phyloP scores from a whole-genome alignment of 2,113 vertebrate genomes.

The Mormoops blainvillei region DNA sequence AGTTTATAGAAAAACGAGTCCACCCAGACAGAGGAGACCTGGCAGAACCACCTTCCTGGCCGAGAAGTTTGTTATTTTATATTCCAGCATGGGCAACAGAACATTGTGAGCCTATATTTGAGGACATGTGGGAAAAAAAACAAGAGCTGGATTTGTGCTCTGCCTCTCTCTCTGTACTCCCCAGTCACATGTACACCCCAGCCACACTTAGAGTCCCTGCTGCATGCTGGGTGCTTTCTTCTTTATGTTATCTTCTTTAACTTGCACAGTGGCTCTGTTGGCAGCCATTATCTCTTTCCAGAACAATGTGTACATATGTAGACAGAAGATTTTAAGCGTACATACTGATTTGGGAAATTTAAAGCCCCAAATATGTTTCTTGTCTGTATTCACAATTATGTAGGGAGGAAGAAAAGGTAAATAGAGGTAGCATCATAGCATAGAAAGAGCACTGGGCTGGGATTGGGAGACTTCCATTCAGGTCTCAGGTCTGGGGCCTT shows the following conservation, averaged over 20 bases:
- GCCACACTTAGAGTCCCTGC: background rate
- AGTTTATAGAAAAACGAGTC: slow-evolving; percentile 37
- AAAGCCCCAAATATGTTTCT: background rate
- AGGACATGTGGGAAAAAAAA: background rate
- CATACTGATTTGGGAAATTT: background rate
- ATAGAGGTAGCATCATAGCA: background rate
- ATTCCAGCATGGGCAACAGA: slow-evolving; percentile 5
- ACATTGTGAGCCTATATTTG: background rate
- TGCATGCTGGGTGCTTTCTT: background rate
- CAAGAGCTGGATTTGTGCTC: background rate
- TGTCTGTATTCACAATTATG: background rate
- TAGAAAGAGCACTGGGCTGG: background rate
- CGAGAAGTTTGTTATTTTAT: slow-evolving; percentile 52
- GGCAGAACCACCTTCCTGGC: slow-evolving; percentile 38
- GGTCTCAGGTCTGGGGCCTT: background rate
- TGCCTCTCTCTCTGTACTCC: background rate
- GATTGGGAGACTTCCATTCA: background rate
- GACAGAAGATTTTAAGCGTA: background rate
- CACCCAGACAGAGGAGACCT: slow-evolving; percentile 47
- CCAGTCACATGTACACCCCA: background rate
- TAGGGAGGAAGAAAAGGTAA: slow-evolving; percentile 7
- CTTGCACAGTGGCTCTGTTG: background rate
- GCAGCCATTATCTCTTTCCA: background rate
- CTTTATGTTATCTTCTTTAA: background rate
- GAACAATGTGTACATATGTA: background rate